Conservation (phyloP, 1,140 invertebrate genomes). For the Steinernema khuongi region DNA sequence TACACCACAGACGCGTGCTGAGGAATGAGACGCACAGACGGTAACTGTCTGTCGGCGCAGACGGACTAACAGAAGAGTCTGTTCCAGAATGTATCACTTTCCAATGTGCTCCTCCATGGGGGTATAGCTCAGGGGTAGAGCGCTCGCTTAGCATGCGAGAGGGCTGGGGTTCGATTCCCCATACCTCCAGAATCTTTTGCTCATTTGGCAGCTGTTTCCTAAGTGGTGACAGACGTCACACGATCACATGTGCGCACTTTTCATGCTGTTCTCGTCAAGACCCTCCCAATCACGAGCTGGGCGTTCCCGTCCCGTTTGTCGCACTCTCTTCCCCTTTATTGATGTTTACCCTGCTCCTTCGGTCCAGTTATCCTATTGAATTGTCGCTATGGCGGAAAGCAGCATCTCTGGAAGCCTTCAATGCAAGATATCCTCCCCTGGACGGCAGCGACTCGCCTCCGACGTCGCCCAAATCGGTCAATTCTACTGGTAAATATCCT, state of each 20-base stretch:
- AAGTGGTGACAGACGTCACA: too few relatives aligned
- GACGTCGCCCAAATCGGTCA: not conserved
- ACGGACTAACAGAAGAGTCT: not conserved
- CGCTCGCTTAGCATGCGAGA: conserved; percentile 48
- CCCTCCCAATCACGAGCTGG: too few relatives aligned
- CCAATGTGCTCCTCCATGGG: too few relatives aligned
- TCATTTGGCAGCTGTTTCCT: too few relatives aligned
- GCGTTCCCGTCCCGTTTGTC: not conserved
- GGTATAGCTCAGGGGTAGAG: conserved; percentile 49
- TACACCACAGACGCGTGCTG: not conserved
- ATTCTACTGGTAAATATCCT: not conserved
- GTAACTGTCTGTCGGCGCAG: not conserved
- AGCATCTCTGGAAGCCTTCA: not conserved
- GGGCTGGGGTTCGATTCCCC: too few relatives aligned
- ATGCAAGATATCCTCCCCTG: not conserved
- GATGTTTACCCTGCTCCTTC: not conserved
- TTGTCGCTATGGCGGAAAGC: not conserved
- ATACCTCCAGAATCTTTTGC: too few relatives aligned
- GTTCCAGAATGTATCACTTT: too few relatives aligned
- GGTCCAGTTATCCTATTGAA: not conserved
- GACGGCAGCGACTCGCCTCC: not conserved
- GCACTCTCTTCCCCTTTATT: not conserved
- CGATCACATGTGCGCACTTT: too few relatives aligned
- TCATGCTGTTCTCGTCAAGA: too few relatives aligned
- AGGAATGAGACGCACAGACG: not conserved